Conservation (phyloP, 2,888 invertebrate genomes). For the Pterostichus madidus region DNA sequence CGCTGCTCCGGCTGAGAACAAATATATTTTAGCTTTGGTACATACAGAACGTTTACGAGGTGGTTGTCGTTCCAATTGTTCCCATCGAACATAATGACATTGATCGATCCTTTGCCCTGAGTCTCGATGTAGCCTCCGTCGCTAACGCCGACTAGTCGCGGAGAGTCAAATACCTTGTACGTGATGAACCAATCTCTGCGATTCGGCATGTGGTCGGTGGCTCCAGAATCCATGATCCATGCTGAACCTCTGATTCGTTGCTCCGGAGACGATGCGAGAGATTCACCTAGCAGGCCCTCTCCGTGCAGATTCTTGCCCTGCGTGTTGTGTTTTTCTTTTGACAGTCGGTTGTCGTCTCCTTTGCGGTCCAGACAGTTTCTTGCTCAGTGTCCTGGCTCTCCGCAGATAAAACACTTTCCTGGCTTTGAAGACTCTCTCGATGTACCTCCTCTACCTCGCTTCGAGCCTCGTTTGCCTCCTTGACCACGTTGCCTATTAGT, state of each 20-base stretch:
- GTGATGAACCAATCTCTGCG: neutral
- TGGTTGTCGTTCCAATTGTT: neutral
- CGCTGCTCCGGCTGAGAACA: neutral
- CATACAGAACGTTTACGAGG: neutral
- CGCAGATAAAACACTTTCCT: no score
- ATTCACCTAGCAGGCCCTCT: constrained; percentile 46
- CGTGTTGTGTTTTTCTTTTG: no score
- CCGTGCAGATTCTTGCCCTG: no score
- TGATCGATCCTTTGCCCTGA: neutral
- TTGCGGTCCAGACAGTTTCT: no score
- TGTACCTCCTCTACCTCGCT: no score
- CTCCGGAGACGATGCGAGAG: constrained; percentile 38
- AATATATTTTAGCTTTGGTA: neutral
- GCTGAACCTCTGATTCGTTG: neutral
- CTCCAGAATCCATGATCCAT: neutral
- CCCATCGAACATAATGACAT: neutral
- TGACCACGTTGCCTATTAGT: no score
- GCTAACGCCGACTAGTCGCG: neutral
- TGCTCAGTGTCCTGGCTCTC: no score
- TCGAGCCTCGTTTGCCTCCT: no score
- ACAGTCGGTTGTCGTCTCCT: no score
- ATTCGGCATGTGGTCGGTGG: constrained; percentile 9
- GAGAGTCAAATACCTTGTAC: neutral
- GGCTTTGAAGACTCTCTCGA: no score
- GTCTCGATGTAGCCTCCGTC: neutral